A percentile compares a stretch with the other conserved stretches of the same genome.
Evolutionary conservation across 2,888 invertebrate genomes (phyloP).

Genomic region (Oligia latruncula): DNA sequence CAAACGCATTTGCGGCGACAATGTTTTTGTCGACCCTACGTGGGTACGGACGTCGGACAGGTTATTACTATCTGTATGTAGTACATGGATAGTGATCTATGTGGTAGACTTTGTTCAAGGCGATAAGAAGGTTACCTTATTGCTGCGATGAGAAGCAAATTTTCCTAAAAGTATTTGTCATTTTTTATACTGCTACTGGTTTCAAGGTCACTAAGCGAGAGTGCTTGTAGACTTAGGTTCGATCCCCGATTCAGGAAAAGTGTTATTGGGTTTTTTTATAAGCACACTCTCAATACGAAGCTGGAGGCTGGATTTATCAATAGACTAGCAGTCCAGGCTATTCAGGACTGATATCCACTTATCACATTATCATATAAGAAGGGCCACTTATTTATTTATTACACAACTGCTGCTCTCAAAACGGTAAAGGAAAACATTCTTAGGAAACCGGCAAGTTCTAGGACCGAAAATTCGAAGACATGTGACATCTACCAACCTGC

Average conservation of each 20-base stretch:
- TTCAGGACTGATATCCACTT: neutral
- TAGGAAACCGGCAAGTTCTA: neutral
- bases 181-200: neutral
- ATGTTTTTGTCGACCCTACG: slow-evolving; percentile 60
- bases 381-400: neutral
- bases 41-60: slow-evolving; percentile 23
- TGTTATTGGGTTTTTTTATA: neutral
- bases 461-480: too few species aligned
- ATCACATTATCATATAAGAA: neutral
- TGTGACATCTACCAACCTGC: too few species aligned
- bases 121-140: neutral
- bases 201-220: neutral
- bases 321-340: neutral
- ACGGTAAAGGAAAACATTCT: neutral
- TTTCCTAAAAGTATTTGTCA: neutral
- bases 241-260: neutral
- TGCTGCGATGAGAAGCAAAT: neutral
- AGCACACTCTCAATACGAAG: neutral
- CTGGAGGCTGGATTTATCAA: neutral
- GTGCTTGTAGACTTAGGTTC: neutral
- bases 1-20: slow-evolving; percentile 60
- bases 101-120: neutral
- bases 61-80: slow-evolving; percentile 44
- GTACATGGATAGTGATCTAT: slow-evolving; percentile 32
- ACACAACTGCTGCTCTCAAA: neutral